Percentiles rank a stretch among this genome's conserved stretches.
Evolutionary conservation across 64 coral and sea anemone genomes (phyloP).

Genomic region (Pocillopora damicornis): DNA sequence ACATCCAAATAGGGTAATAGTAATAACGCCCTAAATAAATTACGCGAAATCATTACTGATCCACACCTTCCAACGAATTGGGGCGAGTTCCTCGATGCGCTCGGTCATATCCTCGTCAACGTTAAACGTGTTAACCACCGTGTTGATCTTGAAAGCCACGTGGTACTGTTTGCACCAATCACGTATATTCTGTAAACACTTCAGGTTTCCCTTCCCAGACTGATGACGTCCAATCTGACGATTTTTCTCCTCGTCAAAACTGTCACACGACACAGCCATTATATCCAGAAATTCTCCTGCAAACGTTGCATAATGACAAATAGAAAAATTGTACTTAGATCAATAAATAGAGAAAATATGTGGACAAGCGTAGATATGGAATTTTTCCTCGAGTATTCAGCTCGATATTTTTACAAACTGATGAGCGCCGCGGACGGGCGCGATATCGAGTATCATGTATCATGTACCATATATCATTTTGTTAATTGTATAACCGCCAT

Average conservation of each 20-base stretch:
- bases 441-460: too few species aligned
- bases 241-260: constrained; percentile 84
- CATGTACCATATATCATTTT: too few species aligned
- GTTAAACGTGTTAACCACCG: constrained; percentile 73
- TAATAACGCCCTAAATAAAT: too few species aligned
- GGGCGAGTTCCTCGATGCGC: constrained; percentile 48
- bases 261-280: constrained; percentile 87
- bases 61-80: constrained; percentile 81
- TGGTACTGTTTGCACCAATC: constrained; percentile 72
- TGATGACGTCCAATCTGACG: constrained; percentile 65
- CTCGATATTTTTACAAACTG: too few species aligned
- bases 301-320: background rate
- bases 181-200: constrained; percentile 43
- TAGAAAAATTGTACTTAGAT: too few species aligned
- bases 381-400: too few species aligned
- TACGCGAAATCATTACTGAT: too few species aligned
- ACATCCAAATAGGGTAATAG: too few species aligned
- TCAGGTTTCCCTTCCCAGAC: constrained; percentile 42
- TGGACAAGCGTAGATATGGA: too few species aligned
- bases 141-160: constrained; percentile 90
- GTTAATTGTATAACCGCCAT: too few species aligned
- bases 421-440: too few species aligned
- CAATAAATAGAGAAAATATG: too few species aligned
- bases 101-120: constrained; percentile 65
- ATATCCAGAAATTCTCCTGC: constrained; percentile 82